Percentiles rank a stretch among this genome's conserved stretches.
phyloP scores from a whole-genome alignment of 1,140 invertebrate species.

The Battus philenor region DNA sequence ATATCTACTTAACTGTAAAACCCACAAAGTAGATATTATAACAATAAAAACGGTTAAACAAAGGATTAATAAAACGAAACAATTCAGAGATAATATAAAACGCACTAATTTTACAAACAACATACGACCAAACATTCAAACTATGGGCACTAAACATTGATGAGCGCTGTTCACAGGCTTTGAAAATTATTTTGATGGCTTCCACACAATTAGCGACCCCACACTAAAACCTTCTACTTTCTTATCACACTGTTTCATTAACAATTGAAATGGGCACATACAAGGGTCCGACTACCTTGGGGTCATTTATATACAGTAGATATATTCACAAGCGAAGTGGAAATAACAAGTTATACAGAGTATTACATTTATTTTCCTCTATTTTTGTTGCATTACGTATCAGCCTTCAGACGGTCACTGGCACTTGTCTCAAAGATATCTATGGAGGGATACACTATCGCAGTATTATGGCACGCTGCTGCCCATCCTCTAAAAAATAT shows the following conservation, averaged over 20 bases:
- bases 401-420: too few species aligned
- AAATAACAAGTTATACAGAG: too few species aligned
- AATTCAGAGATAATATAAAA: not conserved
- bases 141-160: slow-evolving; percentile 8
- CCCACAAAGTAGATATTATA: too few species aligned
- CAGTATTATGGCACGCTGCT: too few species aligned
- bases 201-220: slow-evolving; percentile 26
- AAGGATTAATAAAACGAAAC: slow-evolving; percentile 2
- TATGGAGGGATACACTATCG: too few species aligned
- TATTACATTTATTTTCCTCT: too few species aligned
- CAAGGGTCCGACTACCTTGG: slow-evolving; percentile 7
- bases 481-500: too few species aligned
- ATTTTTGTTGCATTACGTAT: too few species aligned
- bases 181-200: slow-evolving; percentile 19
- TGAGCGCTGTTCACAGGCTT: slow-evolving; percentile 12
- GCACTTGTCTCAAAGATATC: too few species aligned
- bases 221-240: slow-evolving; percentile 22
- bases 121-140: not conserved
- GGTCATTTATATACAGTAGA: not conserved
- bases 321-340: not conserved
- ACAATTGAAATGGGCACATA: slow-evolving; percentile 36
- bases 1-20: too few species aligned
- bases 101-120: slow-evolving; percentile 12
- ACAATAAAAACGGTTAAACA: not conserved
- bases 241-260: slow-evolving; percentile 41